Conservation (phyloP, 1,140 invertebrate genomes). For the Musca vetustissima region DNA sequence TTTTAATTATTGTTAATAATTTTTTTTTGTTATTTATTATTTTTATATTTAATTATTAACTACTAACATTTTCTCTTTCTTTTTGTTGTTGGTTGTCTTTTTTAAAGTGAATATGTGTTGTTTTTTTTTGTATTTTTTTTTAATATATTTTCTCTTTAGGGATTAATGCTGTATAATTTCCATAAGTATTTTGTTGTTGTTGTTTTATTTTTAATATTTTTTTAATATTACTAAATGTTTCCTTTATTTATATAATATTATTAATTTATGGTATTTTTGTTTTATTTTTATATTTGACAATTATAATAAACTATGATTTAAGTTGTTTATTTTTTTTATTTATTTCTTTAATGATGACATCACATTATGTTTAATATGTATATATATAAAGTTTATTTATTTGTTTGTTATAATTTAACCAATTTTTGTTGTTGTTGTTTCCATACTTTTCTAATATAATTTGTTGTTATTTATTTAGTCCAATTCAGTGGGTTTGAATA, state of each 20-base stretch:
- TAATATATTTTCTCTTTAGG: neutral
- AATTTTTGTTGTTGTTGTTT: no score
- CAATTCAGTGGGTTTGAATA: slow-evolving; percentile 15
- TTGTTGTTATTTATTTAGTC: slow-evolving; percentile 15
- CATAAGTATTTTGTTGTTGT: slow-evolving; percentile 4
- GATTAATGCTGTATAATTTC: neutral
- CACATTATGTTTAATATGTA: slow-evolving; percentile 16
- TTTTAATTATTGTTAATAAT: slow-evolving; percentile 15
- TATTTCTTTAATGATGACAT: slow-evolving; percentile 19
- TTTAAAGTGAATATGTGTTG: slow-evolving; percentile 22
- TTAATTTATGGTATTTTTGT: neutral
- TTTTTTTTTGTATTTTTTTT: neutral
- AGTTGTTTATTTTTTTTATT: slow-evolving; percentile 17
- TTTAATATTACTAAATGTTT: neutral
- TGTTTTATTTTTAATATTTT: no score
- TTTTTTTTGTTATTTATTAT: no score
- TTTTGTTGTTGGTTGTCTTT: slow-evolving; percentile 12
- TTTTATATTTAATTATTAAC: slow-evolving; percentile 2
- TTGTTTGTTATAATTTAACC: neutral
- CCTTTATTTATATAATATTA: neutral
- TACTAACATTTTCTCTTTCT: slow-evolving; percentile 12
- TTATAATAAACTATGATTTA: neutral
- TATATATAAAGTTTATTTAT: neutral
- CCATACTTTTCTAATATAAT: slow-evolving; percentile 1
- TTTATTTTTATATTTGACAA: slow-evolving; percentile 21